Evolutionary conservation across 1,140 invertebrate species (phyloP), one percentile per base, ranked within the genome.

Genomic region (Lasaia peninsularis): DNA sequence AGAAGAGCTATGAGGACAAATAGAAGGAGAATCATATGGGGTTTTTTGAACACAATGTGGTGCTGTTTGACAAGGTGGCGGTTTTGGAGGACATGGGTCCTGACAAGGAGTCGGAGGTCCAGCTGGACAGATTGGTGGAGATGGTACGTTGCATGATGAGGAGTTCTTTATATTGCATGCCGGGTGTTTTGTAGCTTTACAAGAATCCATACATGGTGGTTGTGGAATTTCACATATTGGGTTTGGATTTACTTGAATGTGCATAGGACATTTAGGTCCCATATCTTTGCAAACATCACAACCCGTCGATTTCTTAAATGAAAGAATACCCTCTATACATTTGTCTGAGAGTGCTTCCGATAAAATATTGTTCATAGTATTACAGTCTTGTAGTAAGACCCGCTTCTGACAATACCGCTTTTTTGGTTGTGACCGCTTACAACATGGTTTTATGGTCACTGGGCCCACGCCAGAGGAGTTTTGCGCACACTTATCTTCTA

Each of bases 311-410:
- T 40, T 24, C 11, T 52, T 57, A 61, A 51, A 35, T 52, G 21
- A 24, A 1, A 56, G 12, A 18, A 56, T 56, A 10, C 53, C 53
- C 9, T 56, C 53, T 32, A 56, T 14, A 44, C 24, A 7, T 34
- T 31, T 57, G n/a, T 57, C 44, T 2, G 49, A 18, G 12, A 24
- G 8, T 40, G n/a, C 8, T 44, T 44, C 40, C 16, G 11, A 10
- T 44, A 44, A 11, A 16, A 58, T 21, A 12, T 62, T 34, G 14
- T 68, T 64, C 52, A 65, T 56, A 3, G 60, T 54, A 18, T 75
- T 62, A 44, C 71, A 71, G 6, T 69, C 67, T 16, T 67, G 71
- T 16, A 81, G 32, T 2, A 61, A 67, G 0, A 82, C 75, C 33
- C 64, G 75, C 59, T 79, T 80, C 9, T 63, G 62, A 31, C 58